Conservation (phyloP, 2,797 vertebrate species). For the Setipinna tenuifilis region DNA sequence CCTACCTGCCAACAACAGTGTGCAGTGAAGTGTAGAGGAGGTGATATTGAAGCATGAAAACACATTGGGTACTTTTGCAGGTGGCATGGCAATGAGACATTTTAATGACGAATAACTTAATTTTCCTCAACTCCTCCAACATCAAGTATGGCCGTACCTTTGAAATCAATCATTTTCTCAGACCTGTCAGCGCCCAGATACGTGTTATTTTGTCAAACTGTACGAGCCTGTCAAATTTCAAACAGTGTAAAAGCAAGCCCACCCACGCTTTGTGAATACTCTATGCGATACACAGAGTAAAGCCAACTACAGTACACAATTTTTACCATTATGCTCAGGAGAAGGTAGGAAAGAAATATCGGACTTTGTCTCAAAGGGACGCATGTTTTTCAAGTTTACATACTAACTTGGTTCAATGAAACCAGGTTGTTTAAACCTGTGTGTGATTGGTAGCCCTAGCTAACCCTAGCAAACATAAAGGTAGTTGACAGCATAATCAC, state of each 20-base stretch:
- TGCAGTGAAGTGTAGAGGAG: not conserved
- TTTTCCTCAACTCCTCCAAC: not conserved
- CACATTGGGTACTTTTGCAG: too few relatives aligned
- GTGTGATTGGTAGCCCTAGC: too few relatives aligned
- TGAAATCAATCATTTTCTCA: not conserved
- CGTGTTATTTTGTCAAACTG: not conserved
- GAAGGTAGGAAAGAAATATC: not conserved
- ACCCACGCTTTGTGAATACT: not conserved
- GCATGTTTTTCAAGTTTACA: not conserved
- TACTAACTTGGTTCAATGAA: not conserved
- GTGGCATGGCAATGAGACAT: not conserved
- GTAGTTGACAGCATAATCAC: too few relatives aligned
- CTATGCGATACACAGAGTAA: not conserved
- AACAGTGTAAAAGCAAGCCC: not conserved
- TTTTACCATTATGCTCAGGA: not conserved
- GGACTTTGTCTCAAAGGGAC: not conserved
- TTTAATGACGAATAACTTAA: not conserved
- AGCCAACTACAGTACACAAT: not conserved
- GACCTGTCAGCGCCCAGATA: not conserved
- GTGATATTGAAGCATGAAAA: not conserved
- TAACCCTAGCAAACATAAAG: not conserved
- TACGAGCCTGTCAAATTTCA: not conserved
- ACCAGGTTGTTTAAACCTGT: not conserved
- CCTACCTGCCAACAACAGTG: not conserved
- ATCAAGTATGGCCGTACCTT: not conserved